Evolutionary conservation across 2,797 vertebrate species (phyloP).

Genomic region (Phoebastria nigripes): DNA sequence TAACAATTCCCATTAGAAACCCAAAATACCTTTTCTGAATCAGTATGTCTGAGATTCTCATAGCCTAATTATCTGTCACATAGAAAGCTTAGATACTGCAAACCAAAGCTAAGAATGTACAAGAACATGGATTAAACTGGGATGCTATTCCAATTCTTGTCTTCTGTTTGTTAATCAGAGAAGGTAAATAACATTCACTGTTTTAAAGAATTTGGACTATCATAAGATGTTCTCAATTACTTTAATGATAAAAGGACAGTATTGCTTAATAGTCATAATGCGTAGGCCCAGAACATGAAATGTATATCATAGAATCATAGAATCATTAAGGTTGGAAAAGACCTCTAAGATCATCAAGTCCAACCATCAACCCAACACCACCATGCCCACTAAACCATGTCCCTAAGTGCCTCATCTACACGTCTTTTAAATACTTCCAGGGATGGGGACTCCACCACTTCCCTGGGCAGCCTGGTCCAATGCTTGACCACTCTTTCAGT

Average conservation of each 20-base stretch:
- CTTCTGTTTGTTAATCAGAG: background rate
- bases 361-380: too few relatives aligned
- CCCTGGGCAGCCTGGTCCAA: too few relatives aligned
- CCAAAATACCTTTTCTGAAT: background rate
- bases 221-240: background rate
- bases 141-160: background rate
- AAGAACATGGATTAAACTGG: background rate
- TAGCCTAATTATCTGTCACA: background rate
- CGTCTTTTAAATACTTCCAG: too few relatives aligned
- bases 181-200: background rate
- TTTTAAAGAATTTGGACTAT: background rate
- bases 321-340: too few relatives aligned
- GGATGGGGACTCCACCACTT: too few relatives aligned
- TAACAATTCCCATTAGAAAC: background rate
- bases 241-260: background rate
- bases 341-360: too few relatives aligned
- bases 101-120: background rate
- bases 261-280: background rate
- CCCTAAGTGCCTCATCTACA: too few relatives aligned
- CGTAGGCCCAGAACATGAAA: fast-evolving
- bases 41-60: background rate
- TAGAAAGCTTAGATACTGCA: background rate
- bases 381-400: too few relatives aligned
- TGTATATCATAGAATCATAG: too few relatives aligned
- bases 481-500: too few relatives aligned